Evolutionary conservation across 2,888 invertebrate species (phyloP), one percentile per base, ranked within the genome.

Genomic region (Drosophila nigricruria): DNA sequence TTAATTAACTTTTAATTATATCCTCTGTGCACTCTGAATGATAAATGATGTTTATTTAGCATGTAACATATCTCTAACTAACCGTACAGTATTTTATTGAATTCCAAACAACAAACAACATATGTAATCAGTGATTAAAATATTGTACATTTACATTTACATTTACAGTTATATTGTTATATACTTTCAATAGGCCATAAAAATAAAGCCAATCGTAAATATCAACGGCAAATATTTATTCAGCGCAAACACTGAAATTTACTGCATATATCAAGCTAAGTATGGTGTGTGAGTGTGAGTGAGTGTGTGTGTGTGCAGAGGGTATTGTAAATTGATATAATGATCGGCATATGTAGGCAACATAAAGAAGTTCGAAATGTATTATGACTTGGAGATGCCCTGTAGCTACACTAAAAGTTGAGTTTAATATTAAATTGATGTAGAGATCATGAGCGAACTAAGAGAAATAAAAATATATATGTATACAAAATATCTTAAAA

Each of bases 191-290:
- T 34, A 10, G 23, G 23, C 23, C 25, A 54, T 58, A 36, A 42
- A 68, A 59, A 38, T 53, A 53, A 53, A 70, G 12, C 18, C 50
- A 56, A 42, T 58, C 38, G 40, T 65, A 79, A 75, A 66, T 27
- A 63, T 66, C 30, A 63, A 45, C 20, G 70, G 14, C 32, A 66
- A 75, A 75, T 75, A 67, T 75, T 70, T 52, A 30, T 54, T 49
- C 25, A 49, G 45, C 32, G 50, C 38, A 79, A 70, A 74, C 65
- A 77, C 27, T 56, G 40, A 63, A 53, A 60, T 61, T 20, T 36
- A 57, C 23, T 23, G n/a, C 43, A 59, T 32, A 43, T 54, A 20
- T 42, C n/a, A 59, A 59, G 20, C 32, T 32, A 16, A 50, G 30
- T 18, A 9, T 32, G n/a, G 54, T 70, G 23, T 32, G 1, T 25